Evolutionary conservation across 2,113 vertebrate genomes (phyloP).

Genomic region (Nyctibius bracteatus): DNA sequence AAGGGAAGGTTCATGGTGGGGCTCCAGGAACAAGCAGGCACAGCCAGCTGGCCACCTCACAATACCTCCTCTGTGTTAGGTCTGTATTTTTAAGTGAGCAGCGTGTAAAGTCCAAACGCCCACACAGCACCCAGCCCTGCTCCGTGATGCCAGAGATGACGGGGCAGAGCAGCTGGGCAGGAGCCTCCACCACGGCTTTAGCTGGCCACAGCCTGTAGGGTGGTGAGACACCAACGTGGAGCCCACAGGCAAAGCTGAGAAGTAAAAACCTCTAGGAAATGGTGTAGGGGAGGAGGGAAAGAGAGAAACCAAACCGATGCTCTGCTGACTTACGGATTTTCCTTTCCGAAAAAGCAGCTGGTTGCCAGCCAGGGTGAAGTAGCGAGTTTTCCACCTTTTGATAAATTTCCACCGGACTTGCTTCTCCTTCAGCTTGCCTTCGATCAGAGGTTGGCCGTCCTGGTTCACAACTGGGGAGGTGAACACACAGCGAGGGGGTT

Average conservation of each 20-base stretch:
- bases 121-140: background rate
- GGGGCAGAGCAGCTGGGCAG: no score
- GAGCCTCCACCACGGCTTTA: no score
- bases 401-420: constrained; percentile 98
- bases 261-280: background rate
- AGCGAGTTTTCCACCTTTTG: constrained; percentile 96
- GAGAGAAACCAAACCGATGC: rapidly evolving
- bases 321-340: constrained; percentile 84
- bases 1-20: background rate
- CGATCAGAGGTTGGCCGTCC: constrained; percentile 93
- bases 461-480: constrained; percentile 83
- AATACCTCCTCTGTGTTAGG: background rate
- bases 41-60: constrained; percentile 3
- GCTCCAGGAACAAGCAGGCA: background rate
- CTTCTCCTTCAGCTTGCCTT: constrained; percentile 96
- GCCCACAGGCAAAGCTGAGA: rapidly evolving
- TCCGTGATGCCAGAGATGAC: background rate
- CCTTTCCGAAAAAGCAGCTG: constrained; percentile 92
- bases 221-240: no score
- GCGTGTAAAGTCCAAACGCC: background rate
- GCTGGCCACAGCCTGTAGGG: no score
- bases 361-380: constrained; percentile 94
- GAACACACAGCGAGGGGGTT: background rate
- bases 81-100: background rate
- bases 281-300: background rate